Base-by-base conservation (phyloP, 2,888 invertebrate genomes). In the Stenurella melanura region DNA sequence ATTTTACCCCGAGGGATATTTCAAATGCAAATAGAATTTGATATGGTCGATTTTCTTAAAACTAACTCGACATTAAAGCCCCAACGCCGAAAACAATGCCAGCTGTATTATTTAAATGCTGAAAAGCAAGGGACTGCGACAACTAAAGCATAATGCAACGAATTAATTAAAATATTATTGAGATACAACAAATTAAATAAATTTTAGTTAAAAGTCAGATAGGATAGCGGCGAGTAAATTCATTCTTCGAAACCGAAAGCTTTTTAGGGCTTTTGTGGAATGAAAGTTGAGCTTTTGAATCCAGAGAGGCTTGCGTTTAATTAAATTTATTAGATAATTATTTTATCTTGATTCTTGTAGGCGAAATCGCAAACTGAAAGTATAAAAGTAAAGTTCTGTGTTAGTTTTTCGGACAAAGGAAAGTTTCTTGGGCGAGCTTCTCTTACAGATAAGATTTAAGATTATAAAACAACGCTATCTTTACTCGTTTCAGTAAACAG, bases 301-400 rank as follows among this genome's bases (percentile, higher is more conserved):
- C 67, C 54, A 21, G 1, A 26, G n/a, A 42, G 67, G 54, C 10
- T 68, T 30, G n/a, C 30, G 56, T 56, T 68, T 68, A 68, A 68
- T 68, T 68, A 68, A 68, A 56, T 68, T 56, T 30, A 56, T 50
- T 68, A 56, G 66, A 50, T 68, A 56, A 68, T 68, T 68, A 21
- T 68, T 54, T 68, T 54, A 68, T 68, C 67, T 26, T 56, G 54
- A 68, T 54, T 68, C 56, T 56, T 68, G 67, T 56, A n/a, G 12
- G 56, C 67, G 21, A 68, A 68, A 56, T 68, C 54, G 67, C 56
- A 54, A 17, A 54, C 19, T n/a, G 67, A 68, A 30, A 68, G 56
- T 30, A 68, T 54, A 68, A 56, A 56, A 67, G 54, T 54, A 67
- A 67, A 68, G 19, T 54, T 68, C 54, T 56, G 17, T n/a, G 50